Evolutionary conservation across 2,888 invertebrate genomes (phyloP), one percentile per base, ranked within the genome.

Genomic region (Morinoia aosen): DNA sequence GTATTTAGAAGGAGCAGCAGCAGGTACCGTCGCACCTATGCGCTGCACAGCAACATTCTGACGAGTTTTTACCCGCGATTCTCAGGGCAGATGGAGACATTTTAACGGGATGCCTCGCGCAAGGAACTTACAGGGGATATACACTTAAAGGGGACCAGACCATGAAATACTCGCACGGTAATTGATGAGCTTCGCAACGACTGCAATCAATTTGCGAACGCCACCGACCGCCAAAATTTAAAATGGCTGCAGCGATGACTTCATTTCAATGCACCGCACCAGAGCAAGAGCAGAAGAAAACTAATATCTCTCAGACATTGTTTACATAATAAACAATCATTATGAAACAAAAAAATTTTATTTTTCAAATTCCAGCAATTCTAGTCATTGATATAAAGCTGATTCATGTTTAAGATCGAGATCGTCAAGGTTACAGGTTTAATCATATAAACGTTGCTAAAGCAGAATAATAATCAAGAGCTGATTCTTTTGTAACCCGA

Each of bases 31-130:
- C 93, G 93, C 93, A 93, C 93, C 93, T 57, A 91, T 14, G 10
- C 8, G 93, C 58, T 57, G 57, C 93, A 57, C 11, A 57, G 93
- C 93, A 93, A 57, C 93, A 93, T 93, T 93, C 93, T 93, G 93
- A 93, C 93, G 19, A 93, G 93, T 93, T 93, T 93, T 93, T 93
- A 48, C 93, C n/a, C 57, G 57, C 33, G 33, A 16, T 93, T 56
- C 57, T 57, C 57, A 8, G 25, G 56, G 93, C 56, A 93, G 93
- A 93, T 93, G 93, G 93, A 93, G 93, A 93, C 93, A 93, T 93
- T 93, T 90, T 93, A 93, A 93, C 93, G 93, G 93, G 93, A 93
- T 33, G 93, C 56, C 57, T 48, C 40, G 48, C 40, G 48, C 39
- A 40, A 48, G 39, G 90, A 90, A 90, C 90, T 48, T 40, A 48